phyloP scores from a whole-genome alignment of 2,113 vertebrate species.

The Rostratula benghalensis region DNA sequence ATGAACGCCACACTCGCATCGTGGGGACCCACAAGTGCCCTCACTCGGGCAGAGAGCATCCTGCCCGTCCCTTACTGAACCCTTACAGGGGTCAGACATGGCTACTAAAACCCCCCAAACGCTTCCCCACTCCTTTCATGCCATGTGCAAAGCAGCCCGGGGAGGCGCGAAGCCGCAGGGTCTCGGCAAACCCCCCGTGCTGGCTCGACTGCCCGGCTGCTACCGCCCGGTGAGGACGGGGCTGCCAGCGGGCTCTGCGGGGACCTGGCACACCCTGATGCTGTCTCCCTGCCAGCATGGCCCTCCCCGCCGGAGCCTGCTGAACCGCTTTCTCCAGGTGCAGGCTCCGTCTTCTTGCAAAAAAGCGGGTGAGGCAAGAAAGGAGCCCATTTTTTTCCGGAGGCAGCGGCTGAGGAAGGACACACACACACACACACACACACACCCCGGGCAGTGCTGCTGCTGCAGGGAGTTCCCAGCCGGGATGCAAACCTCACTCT shows the following conservation, averaged over 20 bases:
- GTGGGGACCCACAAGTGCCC: not conserved
- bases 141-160: not conserved
- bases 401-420: not conserved
- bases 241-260: not conserved
- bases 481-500: not conserved
- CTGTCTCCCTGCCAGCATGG: not conserved
- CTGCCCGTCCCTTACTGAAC: not conserved
- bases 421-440: no score
- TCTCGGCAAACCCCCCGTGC: not conserved
- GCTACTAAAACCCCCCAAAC: fast-evolving
- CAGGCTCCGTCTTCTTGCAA: not conserved
- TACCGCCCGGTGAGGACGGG: not conserved
- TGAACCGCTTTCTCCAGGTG: not conserved
- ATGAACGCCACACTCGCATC: fast-evolving
- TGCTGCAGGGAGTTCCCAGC: not conserved
- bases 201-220: not conserved
- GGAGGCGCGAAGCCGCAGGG: not conserved
- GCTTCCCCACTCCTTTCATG: not conserved
- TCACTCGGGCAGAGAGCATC: fast-evolving
- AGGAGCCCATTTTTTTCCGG: not conserved
- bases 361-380: not conserved
- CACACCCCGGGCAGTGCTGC: not conserved
- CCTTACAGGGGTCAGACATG: fast-evolving
- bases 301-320: not conserved
- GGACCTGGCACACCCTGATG: not conserved